A percentile compares a stretch with the other conserved stretches of the same genome.
These are phyloP conservation scores for Alviniconcha strummeri DNA, from an alignment of 2,888 invertebrate species.

Conservation along the genomic window DNA sequence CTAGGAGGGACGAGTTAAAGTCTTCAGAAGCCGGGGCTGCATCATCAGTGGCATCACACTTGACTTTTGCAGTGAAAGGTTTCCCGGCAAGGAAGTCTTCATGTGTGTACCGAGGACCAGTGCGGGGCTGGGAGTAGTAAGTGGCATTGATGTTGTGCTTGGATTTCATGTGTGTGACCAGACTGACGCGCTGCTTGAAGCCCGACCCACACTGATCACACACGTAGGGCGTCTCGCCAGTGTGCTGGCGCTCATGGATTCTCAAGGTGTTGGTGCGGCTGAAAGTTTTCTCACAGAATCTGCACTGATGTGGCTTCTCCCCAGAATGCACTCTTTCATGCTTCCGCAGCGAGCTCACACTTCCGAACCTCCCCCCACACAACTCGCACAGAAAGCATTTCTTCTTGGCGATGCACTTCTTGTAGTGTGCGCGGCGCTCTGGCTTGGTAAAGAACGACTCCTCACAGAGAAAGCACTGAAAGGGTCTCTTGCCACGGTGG, in stretches of 20 bases:
- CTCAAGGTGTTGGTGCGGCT: slow-evolving; percentile 10
- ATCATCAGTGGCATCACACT: neutral
- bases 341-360: slow-evolving; percentile 19
- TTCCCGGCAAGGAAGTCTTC: neutral
- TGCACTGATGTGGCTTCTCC: slow-evolving; percentile 36
- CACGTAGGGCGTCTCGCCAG: slow-evolving; percentile 25
- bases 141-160: slow-evolving; percentile 19
- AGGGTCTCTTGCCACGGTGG: slow-evolving; percentile 27
- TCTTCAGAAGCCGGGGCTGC: neutral
- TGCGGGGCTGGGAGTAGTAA: slow-evolving; percentile 10
- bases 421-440: slow-evolving; percentile 19
- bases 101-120: slow-evolving; percentile 9
- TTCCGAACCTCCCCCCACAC: slow-evolving; percentile 24
- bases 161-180: slow-evolving; percentile 2
- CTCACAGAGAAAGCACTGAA: slow-evolving; percentile 32
- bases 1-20: neutral
- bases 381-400: slow-evolving; percentile 32
- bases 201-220: slow-evolving; percentile 28
- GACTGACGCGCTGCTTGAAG: neutral
- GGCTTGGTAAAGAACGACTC: slow-evolving; percentile 33
- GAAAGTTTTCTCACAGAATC: slow-evolving; percentile 33
- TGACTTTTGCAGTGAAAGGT: neutral
- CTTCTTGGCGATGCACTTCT: slow-evolving; percentile 22
- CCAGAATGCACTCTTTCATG: slow-evolving; percentile 35
- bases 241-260: slow-evolving; percentile 22